These are phyloP conservation scores for Acestrorhynchus altus DNA, from an alignment of 2,797 vertebrate species.

Conservation along the genomic window DNA sequence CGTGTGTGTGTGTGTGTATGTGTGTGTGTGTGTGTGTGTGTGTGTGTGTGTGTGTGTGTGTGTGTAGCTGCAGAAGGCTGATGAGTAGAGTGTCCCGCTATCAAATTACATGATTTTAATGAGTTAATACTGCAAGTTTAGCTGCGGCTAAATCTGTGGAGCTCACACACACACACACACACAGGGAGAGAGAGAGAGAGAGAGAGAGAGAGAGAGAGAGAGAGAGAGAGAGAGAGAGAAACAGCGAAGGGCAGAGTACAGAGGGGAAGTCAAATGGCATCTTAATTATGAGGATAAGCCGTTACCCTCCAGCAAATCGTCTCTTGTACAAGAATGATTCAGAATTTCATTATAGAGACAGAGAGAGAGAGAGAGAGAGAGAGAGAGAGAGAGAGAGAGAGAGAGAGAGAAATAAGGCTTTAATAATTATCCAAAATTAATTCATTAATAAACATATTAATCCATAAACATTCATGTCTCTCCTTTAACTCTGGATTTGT, in stretches of 20 bases:
- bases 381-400: neutral
- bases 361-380: constrained; percentile 14
- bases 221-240: constrained; percentile 55
- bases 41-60: no score
- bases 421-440: neutral
- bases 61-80: no score
- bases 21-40: no score
- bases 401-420: neutral
- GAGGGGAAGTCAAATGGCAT: constrained; percentile 74
- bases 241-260: constrained; percentile 67
- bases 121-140: neutral
- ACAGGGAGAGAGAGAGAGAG: no score
- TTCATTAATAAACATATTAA: neutral
- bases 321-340: constrained; percentile 67
- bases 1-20: no score
- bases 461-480: neutral
- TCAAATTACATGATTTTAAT: no score
- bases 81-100: no score
- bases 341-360: constrained; percentile 44
- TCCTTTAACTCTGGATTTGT: neutral
- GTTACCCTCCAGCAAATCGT: constrained; percentile 73
- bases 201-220: neutral
- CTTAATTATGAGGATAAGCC: constrained; percentile 79
- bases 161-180: neutral
- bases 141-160: no score